Evolutionary conservation across 2,113 vertebrate species (phyloP).

Genomic region (Picathartes gymnocephalus): DNA sequence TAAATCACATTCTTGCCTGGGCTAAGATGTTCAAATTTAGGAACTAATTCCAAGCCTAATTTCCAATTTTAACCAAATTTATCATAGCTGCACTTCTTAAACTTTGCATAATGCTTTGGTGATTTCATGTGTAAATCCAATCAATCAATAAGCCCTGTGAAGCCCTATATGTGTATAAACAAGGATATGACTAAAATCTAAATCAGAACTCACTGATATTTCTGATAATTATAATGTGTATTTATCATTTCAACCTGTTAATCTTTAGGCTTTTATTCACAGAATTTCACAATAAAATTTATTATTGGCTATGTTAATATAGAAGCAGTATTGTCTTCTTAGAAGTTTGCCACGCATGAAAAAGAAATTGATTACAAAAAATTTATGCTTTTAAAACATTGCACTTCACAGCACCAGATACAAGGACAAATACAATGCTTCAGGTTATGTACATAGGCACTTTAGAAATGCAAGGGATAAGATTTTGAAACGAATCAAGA

Average conservation of each 20-base stretch:
- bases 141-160: background rate
- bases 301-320: background rate
- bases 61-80: constrained; percentile 12
- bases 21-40: constrained; percentile 8
- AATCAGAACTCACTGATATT: background rate
- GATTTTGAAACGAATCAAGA: background rate
- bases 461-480: background rate
- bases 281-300: background rate
- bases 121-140: constrained; percentile 1
- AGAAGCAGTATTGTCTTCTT: background rate
- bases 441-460: fast-evolving
- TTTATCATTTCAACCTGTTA: background rate
- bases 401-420: background rate
- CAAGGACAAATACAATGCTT: background rate
- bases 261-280: background rate
- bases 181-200: background rate
- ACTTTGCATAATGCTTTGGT: background rate
- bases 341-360: background rate
- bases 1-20: background rate
- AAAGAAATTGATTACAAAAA: background rate
- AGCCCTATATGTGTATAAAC: background rate
- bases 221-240: background rate
- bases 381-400: background rate
- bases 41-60: constrained; percentile 23
- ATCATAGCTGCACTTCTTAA: background rate